Percentiles rank a stretch among this genome's conserved stretches.
Conservation (phyloP, 2,113 vertebrate species). For the Calidris pygmaea region DNA sequence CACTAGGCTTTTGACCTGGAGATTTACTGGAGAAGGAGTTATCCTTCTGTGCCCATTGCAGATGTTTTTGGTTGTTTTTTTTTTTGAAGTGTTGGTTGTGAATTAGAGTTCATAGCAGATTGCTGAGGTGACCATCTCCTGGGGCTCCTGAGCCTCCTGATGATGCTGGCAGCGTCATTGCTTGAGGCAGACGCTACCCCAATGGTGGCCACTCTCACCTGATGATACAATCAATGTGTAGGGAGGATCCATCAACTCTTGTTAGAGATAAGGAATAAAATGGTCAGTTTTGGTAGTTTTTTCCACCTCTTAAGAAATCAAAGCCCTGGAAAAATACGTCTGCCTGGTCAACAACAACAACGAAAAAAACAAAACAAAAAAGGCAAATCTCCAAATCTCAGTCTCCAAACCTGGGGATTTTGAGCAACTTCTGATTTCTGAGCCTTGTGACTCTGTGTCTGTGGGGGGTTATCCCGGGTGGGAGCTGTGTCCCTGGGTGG, state of each 20-base stretch:
- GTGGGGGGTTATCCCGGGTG: not conserved
- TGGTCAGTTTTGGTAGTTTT: not conserved
- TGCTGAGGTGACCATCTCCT: not conserved
- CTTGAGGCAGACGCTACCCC: not conserved
- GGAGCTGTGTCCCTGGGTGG: not conserved
- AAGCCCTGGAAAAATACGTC: too few species aligned
- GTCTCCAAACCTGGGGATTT: not conserved
- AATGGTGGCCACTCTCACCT: not conserved
- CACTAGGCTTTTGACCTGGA: fast-evolving
- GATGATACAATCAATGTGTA: fast-evolving
- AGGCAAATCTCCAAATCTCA: not conserved
- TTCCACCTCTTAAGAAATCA: not conserved
- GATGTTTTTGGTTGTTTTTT: not conserved
- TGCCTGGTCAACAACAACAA: not conserved
- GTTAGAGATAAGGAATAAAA: not conserved
- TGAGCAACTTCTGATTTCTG: not conserved
- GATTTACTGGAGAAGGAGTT: not conserved
- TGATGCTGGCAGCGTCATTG: not conserved
- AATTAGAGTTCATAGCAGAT: not conserved
- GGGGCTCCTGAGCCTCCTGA: not conserved
- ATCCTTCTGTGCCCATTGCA: not conserved
- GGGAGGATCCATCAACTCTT: not conserved
- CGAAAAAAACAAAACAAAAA: not conserved
- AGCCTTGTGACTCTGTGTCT: not conserved
- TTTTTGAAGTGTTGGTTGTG: not conserved